These are phyloP conservation scores for Apodemia mormo DNA, from an alignment of 2,888 invertebrate species.

Conservation along the genomic window DNA sequence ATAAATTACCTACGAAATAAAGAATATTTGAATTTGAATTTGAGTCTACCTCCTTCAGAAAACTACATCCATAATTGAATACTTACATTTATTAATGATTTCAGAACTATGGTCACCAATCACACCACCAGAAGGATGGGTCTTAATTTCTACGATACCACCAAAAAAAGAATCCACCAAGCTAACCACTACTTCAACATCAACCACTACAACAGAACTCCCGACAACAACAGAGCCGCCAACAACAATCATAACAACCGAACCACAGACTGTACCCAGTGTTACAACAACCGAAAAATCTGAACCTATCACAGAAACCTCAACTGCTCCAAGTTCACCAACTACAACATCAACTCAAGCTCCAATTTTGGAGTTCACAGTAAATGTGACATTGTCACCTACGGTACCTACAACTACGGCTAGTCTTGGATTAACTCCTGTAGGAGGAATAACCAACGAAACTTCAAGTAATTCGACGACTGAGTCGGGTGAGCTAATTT, in stretches of 20 bases:
- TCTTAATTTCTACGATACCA: slow-evolving; percentile 71
- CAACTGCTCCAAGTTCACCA: slow-evolving; percentile 33
- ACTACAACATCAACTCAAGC: slow-evolving; percentile 36
- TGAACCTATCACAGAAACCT: slow-evolving; percentile 24
- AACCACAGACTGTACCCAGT: slow-evolving; percentile 42
- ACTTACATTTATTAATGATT: slow-evolving; percentile 38
- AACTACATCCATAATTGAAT: not conserved
- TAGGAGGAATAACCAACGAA: slow-evolving; percentile 24
- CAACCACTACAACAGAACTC: slow-evolving; percentile 41
- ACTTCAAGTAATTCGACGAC: slow-evolving; percentile 1
- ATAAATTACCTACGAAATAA: too few species aligned
- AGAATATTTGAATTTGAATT: too few species aligned
- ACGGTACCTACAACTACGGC: slow-evolving; percentile 55
- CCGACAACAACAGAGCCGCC: slow-evolving; percentile 42
- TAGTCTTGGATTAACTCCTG: slow-evolving; percentile 47
- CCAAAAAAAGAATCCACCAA: slow-evolving; percentile 55
- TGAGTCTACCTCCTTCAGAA: not conserved
- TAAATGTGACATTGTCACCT: slow-evolving; percentile 60
- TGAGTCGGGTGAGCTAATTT: slow-evolving; percentile 9
- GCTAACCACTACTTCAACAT: slow-evolving; percentile 38
- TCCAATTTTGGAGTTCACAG: slow-evolving; percentile 58
- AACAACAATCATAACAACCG: slow-evolving; percentile 37
- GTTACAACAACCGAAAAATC: slow-evolving; percentile 52
- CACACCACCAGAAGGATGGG: slow-evolving; percentile 86
- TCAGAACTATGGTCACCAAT: slow-evolving; percentile 83